phyloP scores from a whole-genome alignment of 2,888 invertebrate genomes.

The Anthrax anthrax region DNA sequence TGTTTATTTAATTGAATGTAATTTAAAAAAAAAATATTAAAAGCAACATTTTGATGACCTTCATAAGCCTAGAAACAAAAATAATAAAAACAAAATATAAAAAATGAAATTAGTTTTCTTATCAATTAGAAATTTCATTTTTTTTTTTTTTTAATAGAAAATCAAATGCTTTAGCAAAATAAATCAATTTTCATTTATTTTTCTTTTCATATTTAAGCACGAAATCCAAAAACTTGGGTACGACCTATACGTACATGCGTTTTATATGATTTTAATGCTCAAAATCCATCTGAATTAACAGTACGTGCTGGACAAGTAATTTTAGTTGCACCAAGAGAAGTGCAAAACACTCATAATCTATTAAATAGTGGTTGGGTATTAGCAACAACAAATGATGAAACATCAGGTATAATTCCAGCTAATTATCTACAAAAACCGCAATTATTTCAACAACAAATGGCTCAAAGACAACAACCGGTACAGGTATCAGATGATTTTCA shows the following conservation, averaged over 20 bases:
- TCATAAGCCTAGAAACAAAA: no score
- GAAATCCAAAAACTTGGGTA: conserved; percentile 55
- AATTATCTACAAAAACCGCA: conserved; percentile 36
- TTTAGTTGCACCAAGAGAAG: conserved; percentile 65
- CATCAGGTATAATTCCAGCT: conserved; percentile 48
- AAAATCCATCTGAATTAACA: conserved; percentile 58
- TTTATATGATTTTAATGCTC: conserved; percentile 59
- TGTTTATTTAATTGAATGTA: no score
- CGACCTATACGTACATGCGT: conserved; percentile 52
- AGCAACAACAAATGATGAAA: conserved; percentile 42
- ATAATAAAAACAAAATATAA: no score
- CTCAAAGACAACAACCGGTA: not conserved
- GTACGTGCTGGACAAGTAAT: conserved; percentile 63
- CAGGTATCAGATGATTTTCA: not conserved
- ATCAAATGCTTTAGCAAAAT: no score
- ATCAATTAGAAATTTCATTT: no score
- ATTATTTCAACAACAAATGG: not conserved
- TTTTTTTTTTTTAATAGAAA: no score
- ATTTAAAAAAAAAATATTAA: no score
- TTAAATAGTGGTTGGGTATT: conserved; percentile 56
- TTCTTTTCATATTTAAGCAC: no score
- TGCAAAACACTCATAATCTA: conserved; percentile 51
- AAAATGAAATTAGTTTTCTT: no score
- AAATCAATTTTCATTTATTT: no score
- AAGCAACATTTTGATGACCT: no score